Base-by-base conservation (phyloP, 2,888 invertebrate genomes). In the Drosophila pseudotakahashii region DNA sequence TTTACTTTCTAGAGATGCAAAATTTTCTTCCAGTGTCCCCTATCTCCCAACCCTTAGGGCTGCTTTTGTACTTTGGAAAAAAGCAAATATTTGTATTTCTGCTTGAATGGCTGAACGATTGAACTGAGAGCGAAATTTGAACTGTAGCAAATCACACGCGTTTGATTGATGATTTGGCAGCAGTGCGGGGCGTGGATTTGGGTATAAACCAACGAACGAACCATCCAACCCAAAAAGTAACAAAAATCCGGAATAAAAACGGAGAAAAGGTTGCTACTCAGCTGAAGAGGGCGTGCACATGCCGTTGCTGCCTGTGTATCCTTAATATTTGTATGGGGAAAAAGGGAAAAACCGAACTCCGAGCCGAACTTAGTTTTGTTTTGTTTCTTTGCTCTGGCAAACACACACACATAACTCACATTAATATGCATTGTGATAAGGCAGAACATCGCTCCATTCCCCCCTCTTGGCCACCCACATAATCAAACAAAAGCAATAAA, bases 401-500 rank as follows among this genome's bases (percentile, higher is more conserved):
- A 11, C 39, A 36, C 47, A 70, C 54, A 70, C 73, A 45, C 45
- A 76, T 61, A 73, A 68, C 67, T 74, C 66, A 58, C 87, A 84
- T 84, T 84, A 84, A 87, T 84, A 84, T 84, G 82, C 88, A 85
- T 74, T 79, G 87, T 57, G 83, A 76, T 81, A 84, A 76, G 75
- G 47, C 72, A 59, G 16, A 52, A 34, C 37, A 57, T 57, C 42
- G 11, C n/a, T n/a, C n/a, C n/a, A n/a, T n/a, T n/a, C n/a, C n/a
- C n/a, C n/a, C n/a, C n/a, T n/a, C n/a, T n/a, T n/a, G n/a, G n/a
- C n/a, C 47, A 37, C 11, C 48, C 55, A 66, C 37, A 69, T 76
- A 86, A 83, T 84, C 82, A 79, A 83, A 86, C 82, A 83, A 77
- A 78, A 73, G 82, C 80, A 84, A 88, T 84, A 84, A 84, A 88